Base-by-base conservation (phyloP, 1,140 invertebrate species). In the Trichonephila inaurata region DNA sequence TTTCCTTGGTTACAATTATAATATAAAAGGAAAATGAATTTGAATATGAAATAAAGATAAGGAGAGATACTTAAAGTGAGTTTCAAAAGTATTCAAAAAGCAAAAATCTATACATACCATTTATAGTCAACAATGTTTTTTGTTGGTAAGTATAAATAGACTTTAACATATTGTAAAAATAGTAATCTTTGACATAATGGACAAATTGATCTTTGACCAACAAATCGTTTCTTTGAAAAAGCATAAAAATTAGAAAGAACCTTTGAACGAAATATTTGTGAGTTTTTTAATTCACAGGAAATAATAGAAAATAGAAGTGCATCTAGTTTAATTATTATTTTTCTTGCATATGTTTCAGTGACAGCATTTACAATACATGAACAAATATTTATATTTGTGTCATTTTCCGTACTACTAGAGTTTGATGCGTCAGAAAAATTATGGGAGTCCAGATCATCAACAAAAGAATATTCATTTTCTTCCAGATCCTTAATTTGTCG, bases 101-200 rank as follows among this genome's bases (percentile, higher is more conserved):
- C 10, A 77, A 61, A 10, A 28, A 12, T 33, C 3, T 28, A 40
- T 83, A 95, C 95, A 96, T 96, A 97, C 97, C 97, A 97, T 92
- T 96, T 96, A 95, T 97, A 97, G 96, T 98, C 97, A 93, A 98
- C 96, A 66, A 97, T 96, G 95, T 97, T 96, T 91, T 95, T 96
- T 58, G 96, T 96, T 14, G 97, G 97, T 51, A 33, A 16, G 0
- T 28, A 14, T 10, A 93, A 16, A 18, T 62, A 62, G 19, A 89
- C 85, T 18, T 19, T n/a, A n/a, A 88, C 28, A 61, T 14, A 62
- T 0, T 82, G 1, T 10, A 81, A 19, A 33, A 58, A 88, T 8
- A 82, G 28, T 44, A 62, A 24, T 51, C 44, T 62, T 60, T 62
- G 18, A 89, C 92, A 93, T 24, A 89, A 28, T 44, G 51, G 21